phyloP scores from a whole-genome alignment of 2,113 vertebrate species.

The Tupaia chinensis region DNA sequence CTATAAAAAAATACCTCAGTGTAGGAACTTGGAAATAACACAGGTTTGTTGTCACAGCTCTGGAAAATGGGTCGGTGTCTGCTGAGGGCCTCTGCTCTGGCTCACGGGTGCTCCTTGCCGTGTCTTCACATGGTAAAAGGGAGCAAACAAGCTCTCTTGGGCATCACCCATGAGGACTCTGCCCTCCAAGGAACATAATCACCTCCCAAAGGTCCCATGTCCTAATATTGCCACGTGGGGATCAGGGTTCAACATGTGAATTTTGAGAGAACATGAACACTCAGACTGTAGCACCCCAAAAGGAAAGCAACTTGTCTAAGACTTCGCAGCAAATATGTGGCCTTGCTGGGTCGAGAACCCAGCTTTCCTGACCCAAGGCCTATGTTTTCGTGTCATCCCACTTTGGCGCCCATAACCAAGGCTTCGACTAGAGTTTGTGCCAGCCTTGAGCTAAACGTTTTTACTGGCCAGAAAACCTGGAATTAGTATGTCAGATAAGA shows the following conservation, averaged over 20 bases:
- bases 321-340: not conserved
- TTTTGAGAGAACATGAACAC: not conserved
- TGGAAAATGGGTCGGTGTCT: not conserved
- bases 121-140: not conserved
- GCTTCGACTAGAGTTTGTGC: not conserved
- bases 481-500: not conserved
- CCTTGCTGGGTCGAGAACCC: not conserved
- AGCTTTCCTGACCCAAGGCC: not conserved
- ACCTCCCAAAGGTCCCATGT: not conserved
- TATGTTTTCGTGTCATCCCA: not conserved
- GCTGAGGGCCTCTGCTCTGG: not conserved
- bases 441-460: not conserved
- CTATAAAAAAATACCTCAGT: not conserved
- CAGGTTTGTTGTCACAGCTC: not conserved
- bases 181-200: not conserved
- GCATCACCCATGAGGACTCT: not conserved
- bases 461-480: not conserved
- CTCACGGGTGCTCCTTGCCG: not conserved
- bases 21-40: not conserved
- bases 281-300: not conserved
- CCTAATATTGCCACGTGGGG: not conserved
- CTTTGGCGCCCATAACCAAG: accelerated
- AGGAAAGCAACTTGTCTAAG: not conserved
- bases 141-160: not conserved
- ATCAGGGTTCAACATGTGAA: not conserved